These are phyloP conservation scores for Indri indri DNA, from an alignment of 2,113 vertebrate genomes.

Conservation along the genomic window DNA sequence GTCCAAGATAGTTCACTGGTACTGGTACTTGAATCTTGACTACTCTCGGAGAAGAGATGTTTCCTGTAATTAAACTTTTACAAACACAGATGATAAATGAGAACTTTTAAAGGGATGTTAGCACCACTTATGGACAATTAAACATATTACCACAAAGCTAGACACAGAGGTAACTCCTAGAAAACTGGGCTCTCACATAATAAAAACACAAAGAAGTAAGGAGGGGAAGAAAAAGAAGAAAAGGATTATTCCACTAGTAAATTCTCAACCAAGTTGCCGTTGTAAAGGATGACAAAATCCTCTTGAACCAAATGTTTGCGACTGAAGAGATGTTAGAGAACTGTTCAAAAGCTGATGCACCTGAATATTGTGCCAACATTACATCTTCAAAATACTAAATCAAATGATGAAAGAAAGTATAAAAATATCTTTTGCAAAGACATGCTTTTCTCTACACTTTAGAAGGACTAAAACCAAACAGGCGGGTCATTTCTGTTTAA, in stretches of 20 bases:
- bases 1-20: slow-evolving; percentile 82
- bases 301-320: neutral
- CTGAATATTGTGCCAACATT: neutral
- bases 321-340: neutral
- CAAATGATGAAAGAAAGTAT: neutral
- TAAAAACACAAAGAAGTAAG: neutral
- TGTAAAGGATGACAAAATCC: neutral
- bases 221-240: neutral
- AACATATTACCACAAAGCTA: neutral
- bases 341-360: neutral
- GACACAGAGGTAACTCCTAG: neutral
- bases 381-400: neutral
- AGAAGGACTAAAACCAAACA: neutral
- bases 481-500: neutral
- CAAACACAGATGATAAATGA: neutral
- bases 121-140: neutral
- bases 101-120: neutral
- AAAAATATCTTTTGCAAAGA: neutral
- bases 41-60: slow-evolving; percentile 83
- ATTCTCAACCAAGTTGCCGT: neutral
- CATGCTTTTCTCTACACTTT: neutral
- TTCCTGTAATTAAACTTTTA: slow-evolving; percentile 68
- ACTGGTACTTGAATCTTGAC: slow-evolving; percentile 69
- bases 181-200: neutral
- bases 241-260: neutral